Percentiles rank a stretch among this genome's conserved stretches.
Conservation (phyloP, 2,113 vertebrate genomes). For the Seriola aureovittata region DNA sequence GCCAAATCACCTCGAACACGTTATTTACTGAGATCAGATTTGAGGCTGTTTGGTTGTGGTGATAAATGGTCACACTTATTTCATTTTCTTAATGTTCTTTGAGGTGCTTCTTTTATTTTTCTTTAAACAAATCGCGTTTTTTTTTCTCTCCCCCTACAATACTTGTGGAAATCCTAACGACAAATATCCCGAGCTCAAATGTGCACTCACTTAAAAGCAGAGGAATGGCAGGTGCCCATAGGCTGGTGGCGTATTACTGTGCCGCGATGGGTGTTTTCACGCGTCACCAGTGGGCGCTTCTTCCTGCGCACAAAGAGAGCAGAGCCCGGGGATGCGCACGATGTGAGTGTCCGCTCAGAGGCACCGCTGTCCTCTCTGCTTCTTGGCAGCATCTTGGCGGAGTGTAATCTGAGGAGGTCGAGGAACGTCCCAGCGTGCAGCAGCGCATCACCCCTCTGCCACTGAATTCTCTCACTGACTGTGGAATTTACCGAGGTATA, state of each 20-base stretch:
- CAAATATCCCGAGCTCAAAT: background rate
- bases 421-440: slow-evolving; percentile 23
- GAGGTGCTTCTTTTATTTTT: background rate
- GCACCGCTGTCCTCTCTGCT: slow-evolving; percentile 63
- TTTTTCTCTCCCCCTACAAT: no score
- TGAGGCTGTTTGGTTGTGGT: background rate
- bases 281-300: slow-evolving; percentile 79
- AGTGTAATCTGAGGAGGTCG: slow-evolving; percentile 54
- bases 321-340: slow-evolving; percentile 75
- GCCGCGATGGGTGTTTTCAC: slow-evolving; percentile 67
- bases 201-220: slow-evolving; percentile 5
- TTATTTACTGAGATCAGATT: background rate
- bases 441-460: slow-evolving; percentile 6
- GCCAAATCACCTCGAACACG: background rate
- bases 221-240: slow-evolving; percentile 52
- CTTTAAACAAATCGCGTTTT: background rate
- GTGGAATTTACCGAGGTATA: slow-evolving; percentile 67
- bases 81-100: background rate
- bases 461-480: slow-evolving; percentile 16
- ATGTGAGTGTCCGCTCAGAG: slow-evolving; percentile 69
- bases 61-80: background rate
- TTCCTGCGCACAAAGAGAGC: slow-evolving; percentile 78
- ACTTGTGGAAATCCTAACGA: background rate
- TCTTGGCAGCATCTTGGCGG: slow-evolving; percentile 60
- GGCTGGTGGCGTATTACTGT: slow-evolving; percentile 77